Conservation (phyloP, 1,140 invertebrate genomes). For the Halesus radiatus region DNA sequence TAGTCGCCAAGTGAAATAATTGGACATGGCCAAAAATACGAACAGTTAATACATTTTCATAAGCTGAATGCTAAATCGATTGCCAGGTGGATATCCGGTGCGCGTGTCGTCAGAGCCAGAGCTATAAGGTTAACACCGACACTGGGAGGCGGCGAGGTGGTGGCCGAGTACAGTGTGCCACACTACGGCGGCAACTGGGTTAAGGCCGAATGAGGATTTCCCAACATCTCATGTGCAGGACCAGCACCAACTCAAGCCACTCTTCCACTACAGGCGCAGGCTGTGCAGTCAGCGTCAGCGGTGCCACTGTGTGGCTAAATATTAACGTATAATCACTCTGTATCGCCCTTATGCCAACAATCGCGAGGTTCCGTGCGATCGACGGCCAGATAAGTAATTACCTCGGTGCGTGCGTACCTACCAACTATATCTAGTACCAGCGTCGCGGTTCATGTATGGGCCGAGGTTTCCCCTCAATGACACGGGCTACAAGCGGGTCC, state of each 20-base stretch:
- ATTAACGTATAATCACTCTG: neutral
- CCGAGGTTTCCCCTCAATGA: conserved; percentile 33
- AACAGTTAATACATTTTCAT: conserved; percentile 26
- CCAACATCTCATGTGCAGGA: conserved; percentile 52
- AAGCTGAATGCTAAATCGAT: conserved; percentile 45
- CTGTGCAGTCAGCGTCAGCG: neutral
- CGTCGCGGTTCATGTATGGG: conserved; percentile 9
- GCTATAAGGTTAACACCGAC: conserved; percentile 33
- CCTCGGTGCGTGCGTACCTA: conserved; percentile 1
- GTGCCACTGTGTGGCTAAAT: neutral
- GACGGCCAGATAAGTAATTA: neutral
- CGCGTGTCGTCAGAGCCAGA: conserved; percentile 50
- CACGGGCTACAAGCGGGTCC: conserved; percentile 8
- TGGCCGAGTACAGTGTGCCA: neutral
- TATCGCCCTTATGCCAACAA: neutral
- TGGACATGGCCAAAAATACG: neutral
- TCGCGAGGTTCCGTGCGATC: conserved; percentile 16
- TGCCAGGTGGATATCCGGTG: conserved; percentile 57
- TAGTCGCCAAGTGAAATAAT: neutral
- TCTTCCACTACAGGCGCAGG: conserved; percentile 41
- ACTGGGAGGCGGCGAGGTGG: conserved; percentile 21
- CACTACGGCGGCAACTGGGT: conserved; percentile 50
- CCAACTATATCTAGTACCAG: neutral
- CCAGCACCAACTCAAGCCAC: conserved; percentile 46
- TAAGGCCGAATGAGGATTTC: conserved; percentile 57